These are phyloP conservation scores for Coccyzus lansbergi DNA, from an alignment of 2,797 vertebrate species.

Conservation along the genomic window DNA sequence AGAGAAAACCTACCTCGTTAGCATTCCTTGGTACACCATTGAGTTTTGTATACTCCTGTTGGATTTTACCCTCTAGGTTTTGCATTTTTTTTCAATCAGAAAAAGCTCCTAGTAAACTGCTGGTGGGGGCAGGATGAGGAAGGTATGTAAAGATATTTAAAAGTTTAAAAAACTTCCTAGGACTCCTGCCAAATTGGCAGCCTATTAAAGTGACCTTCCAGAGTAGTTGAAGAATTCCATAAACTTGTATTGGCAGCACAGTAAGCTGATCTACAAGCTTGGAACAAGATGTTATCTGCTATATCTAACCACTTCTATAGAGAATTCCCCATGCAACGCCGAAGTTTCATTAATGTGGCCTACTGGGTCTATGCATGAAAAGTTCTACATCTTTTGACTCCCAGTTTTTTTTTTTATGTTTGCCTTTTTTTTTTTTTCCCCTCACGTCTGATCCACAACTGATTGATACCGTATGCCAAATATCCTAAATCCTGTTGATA, in stretches of 20 bases:
- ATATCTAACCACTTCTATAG: conserved; percentile 76
- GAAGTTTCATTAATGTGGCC: conserved; percentile 80
- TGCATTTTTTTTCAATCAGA: conserved; percentile 39
- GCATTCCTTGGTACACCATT: conserved; percentile 44
- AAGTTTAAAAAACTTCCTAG: conserved; percentile 72
- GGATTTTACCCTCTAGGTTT: conserved; percentile 39
- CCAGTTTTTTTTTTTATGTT: conserved; percentile 35
- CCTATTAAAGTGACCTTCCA: conserved; percentile 77
- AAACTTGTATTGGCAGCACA: conserved; percentile 72
- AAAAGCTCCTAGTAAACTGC: conserved; percentile 51
- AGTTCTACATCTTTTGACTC: conserved; percentile 74
- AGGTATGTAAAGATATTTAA: conserved; percentile 59
- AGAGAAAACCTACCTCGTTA: conserved; percentile 19
- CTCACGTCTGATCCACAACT: conserved; percentile 56
- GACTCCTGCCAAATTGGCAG: conserved; percentile 76
- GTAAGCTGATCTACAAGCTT: conserved; percentile 76
- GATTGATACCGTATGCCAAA: conserved; percentile 72
- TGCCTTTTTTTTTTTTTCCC: conserved; percentile 21
- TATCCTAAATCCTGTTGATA: conserved; percentile 55
- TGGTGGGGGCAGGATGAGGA: conserved; percentile 40
- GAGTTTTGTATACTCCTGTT: background rate
- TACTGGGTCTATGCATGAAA: conserved; percentile 78
- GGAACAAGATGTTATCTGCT: conserved; percentile 85
- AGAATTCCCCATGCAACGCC: conserved; percentile 78
- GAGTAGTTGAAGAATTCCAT: conserved; percentile 74